Percentiles rank a stretch among this genome's conserved stretches.
phyloP scores from a whole-genome alignment of 2,113 vertebrate species.

The Chlorodrepanis virens region DNA sequence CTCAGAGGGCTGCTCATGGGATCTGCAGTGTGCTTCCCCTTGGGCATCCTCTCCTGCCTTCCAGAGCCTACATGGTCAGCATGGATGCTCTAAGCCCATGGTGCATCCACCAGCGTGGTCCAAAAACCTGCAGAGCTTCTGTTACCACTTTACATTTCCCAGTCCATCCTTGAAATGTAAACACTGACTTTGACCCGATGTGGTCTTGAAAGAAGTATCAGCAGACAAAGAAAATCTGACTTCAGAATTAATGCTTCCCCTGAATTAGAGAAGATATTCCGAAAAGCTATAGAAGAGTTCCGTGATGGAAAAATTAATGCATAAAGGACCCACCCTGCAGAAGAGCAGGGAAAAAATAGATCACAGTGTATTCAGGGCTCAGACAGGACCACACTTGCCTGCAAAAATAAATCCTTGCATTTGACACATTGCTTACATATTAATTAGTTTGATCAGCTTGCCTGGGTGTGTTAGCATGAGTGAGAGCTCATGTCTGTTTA shows the following conservation, averaged over 20 bases:
- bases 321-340: constrained; percentile 19
- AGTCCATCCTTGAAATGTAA: neutral
- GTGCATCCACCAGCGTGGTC: neutral
- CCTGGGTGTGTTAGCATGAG: constrained; percentile 7
- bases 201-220: neutral
- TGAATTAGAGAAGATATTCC: neutral
- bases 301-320: neutral
- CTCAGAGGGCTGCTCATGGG: neutral
- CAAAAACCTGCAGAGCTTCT: neutral
- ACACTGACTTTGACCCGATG: neutral
- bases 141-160: neutral
- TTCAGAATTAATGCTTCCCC: neutral
- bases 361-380: neutral
- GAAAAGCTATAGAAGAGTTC: constrained; percentile 5
- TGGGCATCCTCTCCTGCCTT: neutral
- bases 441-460: constrained; percentile 55
- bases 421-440: constrained; percentile 56
- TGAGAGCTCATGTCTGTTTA: neutral
- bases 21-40: neutral
- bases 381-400: constrained; percentile 47
- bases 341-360: constrained; percentile 44
- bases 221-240: neutral
- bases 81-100: neutral
- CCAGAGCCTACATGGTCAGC: neutral
- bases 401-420: constrained; percentile 37